Evolutionary conservation across 1,140 invertebrate genomes (phyloP), one percentile per base, ranked within the genome.

Genomic region (Prorops nasuta): DNA sequence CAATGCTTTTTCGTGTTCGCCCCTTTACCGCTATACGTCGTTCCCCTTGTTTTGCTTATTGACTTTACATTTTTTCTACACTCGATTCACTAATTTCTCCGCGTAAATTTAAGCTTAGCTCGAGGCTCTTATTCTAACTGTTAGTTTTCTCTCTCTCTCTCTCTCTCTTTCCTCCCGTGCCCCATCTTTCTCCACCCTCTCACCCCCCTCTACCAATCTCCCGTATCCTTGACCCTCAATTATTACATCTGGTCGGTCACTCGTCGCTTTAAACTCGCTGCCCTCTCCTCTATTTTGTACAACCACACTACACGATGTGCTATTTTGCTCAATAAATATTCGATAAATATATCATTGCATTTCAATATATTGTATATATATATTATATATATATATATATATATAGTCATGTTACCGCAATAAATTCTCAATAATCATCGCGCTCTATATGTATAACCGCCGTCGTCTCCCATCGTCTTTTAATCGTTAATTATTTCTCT

Each of bases 261-360:
- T n/a, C n/a, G n/a, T n/a, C n/a, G n/a, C n/a, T n/a, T n/a, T n/a
- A n/a, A n/a, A n/a, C n/a, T n/a, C n/a, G n/a, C n/a, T n/a, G n/a
- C n/a, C n/a, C n/a, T 46, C 44, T 62, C 56, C 51, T 42, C 60
- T 72, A 70, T 63, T 74, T 73, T 71, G 66, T 74, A 71, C 68
- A 73, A 68, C 50, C 55, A 63, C 60, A 48, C 66, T 72, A 73
- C 54, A 57, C 54, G 57, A 56, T 63, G 45, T 56, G 55, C 64
- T 69, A 71, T 64, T 60, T 70, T 69, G 61, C 67, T 74, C 58
- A 71, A 76, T 76, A 74, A 74, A 76, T 76, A 71, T 71, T 74
- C 65, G 67, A 74, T 73, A 74, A 74, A 76, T 76, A 73, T 73
- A 63, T 70, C 56, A 64, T 66, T 71, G 61, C 59, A 57, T 67